Base-by-base conservation (phyloP, 2,888 invertebrate genomes). In the Amblyjoppa fuscipennis region DNA sequence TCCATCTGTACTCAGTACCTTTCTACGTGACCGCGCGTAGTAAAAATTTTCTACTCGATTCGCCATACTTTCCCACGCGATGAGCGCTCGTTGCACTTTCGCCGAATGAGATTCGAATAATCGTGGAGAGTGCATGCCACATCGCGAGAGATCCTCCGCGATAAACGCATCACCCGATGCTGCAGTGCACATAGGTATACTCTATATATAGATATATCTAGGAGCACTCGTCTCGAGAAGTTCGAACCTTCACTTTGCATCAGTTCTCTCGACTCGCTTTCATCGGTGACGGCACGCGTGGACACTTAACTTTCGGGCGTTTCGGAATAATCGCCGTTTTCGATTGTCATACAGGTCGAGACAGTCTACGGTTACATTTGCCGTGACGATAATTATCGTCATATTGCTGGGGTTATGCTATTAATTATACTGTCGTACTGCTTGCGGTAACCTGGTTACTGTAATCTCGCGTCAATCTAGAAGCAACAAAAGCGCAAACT, bases 11-110 rank as follows among this genome's bases (percentile, higher is more conserved):
- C 25, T 56, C 11, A 25, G 28, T 64, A 64, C 28, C 64, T 64
- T 64, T 64, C 61, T 66, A 49, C 66, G 20, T 16, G 66, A 28
- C 9, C 45, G 45, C 41, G 9, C 59, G 20, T 69, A 66, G 45
- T 73, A n/a, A 74, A 64, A 76, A 71, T 75, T 41, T 28, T 70
- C 64, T 66, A 53, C 69, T 78, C 71, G 68, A 61, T 68, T 76
- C 61, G 69, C 74, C 64, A 64, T 70, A 82, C 85, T 85, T 85
- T 85, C 85, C 74, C 78, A 70, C 51, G 49, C 59, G 41, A 11
- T 11, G 64, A 20, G 70, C 59, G 20, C 20, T 2, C 34, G 45
- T 59, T 41, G 78, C 78, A 81, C 78, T 82, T 85, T 82, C 82
- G 71, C 82, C 71, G 31, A 77, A 82, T 71, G 74, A 28, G 9